Percentiles rank a stretch among this genome's conserved stretches.
Evolutionary conservation across 2,113 vertebrate genomes (phyloP).

Genomic region (Cinclus cinclus): DNA sequence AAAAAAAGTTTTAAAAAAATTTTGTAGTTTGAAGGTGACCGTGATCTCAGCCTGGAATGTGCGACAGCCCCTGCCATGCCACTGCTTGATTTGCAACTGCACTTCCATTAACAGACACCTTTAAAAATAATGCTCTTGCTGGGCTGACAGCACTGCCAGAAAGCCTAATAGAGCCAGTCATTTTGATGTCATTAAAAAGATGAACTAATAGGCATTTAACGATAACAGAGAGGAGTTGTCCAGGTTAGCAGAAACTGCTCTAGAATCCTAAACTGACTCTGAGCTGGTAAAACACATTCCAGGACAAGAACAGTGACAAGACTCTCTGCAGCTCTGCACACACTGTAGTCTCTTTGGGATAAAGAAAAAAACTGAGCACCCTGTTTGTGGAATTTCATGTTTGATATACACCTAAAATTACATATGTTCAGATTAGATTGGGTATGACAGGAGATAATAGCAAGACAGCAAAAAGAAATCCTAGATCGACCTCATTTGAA

Average conservation of each 20-base stretch:
- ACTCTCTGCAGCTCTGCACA: neutral
- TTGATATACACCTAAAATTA: constrained; percentile 31
- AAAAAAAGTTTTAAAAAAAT: neutral
- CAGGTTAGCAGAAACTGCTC: constrained; percentile 39
- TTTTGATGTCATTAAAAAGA: constrained; percentile 24
- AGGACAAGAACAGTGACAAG: constrained; percentile 30
- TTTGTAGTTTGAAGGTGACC: constrained; percentile 22
- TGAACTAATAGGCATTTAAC: constrained; percentile 39
- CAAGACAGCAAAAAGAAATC: constrained; percentile 48
- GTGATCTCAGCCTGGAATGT: constrained; percentile 37
- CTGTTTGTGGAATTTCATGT: constrained; percentile 39
- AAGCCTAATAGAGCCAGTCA: constrained; percentile 12
- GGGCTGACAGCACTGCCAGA: neutral
- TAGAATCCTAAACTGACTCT: constrained; percentile 32
- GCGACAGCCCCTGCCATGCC: constrained; percentile 17
- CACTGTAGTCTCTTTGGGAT: neutral
- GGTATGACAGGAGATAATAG: constrained; percentile 58
- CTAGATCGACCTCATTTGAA: constrained; percentile 28
- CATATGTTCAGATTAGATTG: constrained; percentile 29
- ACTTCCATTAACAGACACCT: constrained; percentile 17
- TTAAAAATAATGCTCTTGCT: constrained; percentile 40
- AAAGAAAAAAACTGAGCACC: constrained; percentile 29
- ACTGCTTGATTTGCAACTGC: neutral
- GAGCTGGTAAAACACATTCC: constrained; percentile 46
- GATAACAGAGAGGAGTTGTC: constrained; percentile 12